These are phyloP conservation scores for Buceros bicornis DNA, from an alignment of 2,797 vertebrate species.

Conservation along the genomic window DNA sequence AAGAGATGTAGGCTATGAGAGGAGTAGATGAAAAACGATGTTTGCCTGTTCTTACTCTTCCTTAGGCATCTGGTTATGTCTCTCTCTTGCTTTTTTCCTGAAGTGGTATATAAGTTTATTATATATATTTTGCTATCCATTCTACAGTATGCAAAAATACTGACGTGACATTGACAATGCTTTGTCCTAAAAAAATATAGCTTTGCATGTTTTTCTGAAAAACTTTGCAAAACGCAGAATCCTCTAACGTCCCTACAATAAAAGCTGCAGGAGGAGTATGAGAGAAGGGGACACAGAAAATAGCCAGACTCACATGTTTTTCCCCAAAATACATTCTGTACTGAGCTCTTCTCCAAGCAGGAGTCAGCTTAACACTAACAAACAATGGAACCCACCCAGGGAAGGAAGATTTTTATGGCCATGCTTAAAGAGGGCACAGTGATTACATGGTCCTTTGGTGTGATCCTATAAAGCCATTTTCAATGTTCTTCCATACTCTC, in stretches of 20 bases:
- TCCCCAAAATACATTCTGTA: neutral
- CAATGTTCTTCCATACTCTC: neutral
- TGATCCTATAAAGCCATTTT: neutral
- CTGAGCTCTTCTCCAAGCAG: neutral
- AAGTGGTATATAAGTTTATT: neutral
- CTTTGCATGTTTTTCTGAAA: neutral
- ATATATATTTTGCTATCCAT: neutral
- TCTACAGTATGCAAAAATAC: neutral
- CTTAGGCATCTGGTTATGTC: neutral
- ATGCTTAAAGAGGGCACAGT: neutral
- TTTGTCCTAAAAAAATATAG: neutral
- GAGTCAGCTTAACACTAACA: neutral
- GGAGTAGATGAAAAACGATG: neutral
- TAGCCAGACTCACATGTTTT: neutral
- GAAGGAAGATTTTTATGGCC: neutral
- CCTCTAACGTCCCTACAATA: neutral
- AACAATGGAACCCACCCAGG: fast-evolving
- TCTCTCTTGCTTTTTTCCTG: neutral
- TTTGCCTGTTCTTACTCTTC: neutral
- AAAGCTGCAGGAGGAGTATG: neutral
- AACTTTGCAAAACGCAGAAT: neutral
- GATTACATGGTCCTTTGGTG: neutral
- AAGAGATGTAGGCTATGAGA: neutral
- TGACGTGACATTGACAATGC: neutral
- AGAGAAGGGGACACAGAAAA: neutral